phyloP scores from a whole-genome alignment of 2,888 invertebrate species.

The Therioaphis trifolii region DNA sequence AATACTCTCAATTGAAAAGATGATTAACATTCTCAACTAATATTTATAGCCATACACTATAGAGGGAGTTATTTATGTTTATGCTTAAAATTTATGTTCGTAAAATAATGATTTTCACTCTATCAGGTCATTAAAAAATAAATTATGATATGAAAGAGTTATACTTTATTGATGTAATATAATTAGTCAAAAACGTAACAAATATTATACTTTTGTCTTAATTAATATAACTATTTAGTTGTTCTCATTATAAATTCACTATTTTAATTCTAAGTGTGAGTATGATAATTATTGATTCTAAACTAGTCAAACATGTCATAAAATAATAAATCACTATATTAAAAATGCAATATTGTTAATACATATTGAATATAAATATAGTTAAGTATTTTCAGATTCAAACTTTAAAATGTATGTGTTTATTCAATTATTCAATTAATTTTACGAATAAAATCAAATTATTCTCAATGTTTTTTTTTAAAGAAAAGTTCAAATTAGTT shows the following conservation, averaged over 20 bases:
- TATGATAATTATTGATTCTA: too few relatives aligned
- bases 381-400: neutral
- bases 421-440: neutral
- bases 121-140: neutral
- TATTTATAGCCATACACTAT: neutral
- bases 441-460: neutral
- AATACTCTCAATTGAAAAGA: neutral
- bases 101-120: neutral
- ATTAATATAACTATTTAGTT: neutral
- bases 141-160: neutral
- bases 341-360: neutral
- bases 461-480: constrained; percentile 10
- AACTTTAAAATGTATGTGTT: neutral
- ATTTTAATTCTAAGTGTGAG: neutral
- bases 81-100: too few relatives aligned
- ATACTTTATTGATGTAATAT: neutral
- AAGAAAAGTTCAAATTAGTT: constrained; percentile 10
- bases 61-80: neutral
- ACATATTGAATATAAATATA: neutral
- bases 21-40: neutral
- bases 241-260: neutral
- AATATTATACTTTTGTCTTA: neutral
- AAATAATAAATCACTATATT: too few relatives aligned
- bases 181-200: neutral
- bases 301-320: too few relatives aligned